Base-by-base conservation (phyloP, 2,888 invertebrate species). In the Empis stercorea region DNA sequence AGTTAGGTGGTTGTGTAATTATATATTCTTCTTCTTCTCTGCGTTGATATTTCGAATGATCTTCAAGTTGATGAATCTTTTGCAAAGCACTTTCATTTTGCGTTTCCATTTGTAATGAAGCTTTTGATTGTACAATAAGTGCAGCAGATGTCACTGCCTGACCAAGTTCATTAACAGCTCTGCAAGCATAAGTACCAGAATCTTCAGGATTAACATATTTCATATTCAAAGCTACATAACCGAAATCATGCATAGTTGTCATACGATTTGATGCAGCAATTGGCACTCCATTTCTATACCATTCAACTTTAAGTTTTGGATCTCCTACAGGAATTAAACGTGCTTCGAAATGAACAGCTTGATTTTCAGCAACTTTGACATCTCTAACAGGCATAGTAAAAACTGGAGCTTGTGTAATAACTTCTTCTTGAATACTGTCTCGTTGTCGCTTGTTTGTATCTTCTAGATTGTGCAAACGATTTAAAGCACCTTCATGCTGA, bases 191-290 rank as follows among this genome's bases (percentile, higher is more conserved):
- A 36, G 93, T 91, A 41, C 96, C 96, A 2, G 93, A 91, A 71
- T 97, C 97, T 69, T 93, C 93, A 17, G 94, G 92, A 62, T 88
- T 88, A 0, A 89, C 89, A 59, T 91, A 91, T 64, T 91, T 91
- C 86, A 92, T 87, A 59, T 93, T 92, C 15, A 92, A 73, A 36
- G 94, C 93, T 23, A 96, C 96, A 65, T 94, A 96, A 43, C 97
- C 97, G 65, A 97, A 96, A 66, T 99, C 97, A 64, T 96, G 92
- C 84, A 94, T 91, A 10, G 94, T 93, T 39, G 88, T 87, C 30
- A 87, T 76, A 50, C 91, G 86, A 63, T 91, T 91, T n/a, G 89
- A 88, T 49, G 89, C 89, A 76, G 87, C 80, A 57, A 95, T 84
- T 27, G 91, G 83, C 48, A 91, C 86, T 46, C 92, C 93, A 65